Base-by-base conservation (phyloP, 1,140 invertebrate species). In the Drosophila tsacasi region DNA sequence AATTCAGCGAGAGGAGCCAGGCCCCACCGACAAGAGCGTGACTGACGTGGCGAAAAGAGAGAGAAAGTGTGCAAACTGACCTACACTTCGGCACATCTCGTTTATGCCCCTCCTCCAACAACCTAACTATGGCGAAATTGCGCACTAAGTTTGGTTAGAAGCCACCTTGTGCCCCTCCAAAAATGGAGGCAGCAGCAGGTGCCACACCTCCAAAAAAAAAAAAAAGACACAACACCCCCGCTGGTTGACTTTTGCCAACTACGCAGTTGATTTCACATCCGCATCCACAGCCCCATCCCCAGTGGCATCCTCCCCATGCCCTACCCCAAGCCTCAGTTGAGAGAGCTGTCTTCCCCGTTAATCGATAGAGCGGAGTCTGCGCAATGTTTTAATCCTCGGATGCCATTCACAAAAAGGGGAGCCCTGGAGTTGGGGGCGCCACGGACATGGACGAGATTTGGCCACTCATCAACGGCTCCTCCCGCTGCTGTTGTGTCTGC, bases 241-340 rank as follows among this genome's bases (percentile, higher is more conserved):
- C 67, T 73, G 52, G 63, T 72, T 85, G 85, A 90, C 75, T 90
- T 82, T 90, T 85, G 85, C 52, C 74, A 79, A 90, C 85, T 90
- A 90, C 85, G 85, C 85, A 90, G 85, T 90, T 90, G 84, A 81
- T 90, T 89, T 79, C 76, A 78, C 80, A 87, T 89, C 81, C 73
- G 65, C 69, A 73, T 73, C 69, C 69, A 37, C 67, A 61, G 12
- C 35, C 19, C 15, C 32, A 27, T 19, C 63, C 49, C 57, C 21
- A 57, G 40, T 46, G 19, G 15, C 46, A 66, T 50, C 37, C 57
- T 59, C 66, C 80, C 72, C 85, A 90, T 90, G 86, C 58, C 84
- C 84, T 89, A 89, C 81, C 84, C 79, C 84, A 89, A 89, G 78
- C 37, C 25, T 32, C 32, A 62, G 47, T 47, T 21, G 47, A 82